These are phyloP conservation scores for Adelognathus sp. DNA, from an alignment of 2,888 invertebrate species.

Conservation along the genomic window DNA sequence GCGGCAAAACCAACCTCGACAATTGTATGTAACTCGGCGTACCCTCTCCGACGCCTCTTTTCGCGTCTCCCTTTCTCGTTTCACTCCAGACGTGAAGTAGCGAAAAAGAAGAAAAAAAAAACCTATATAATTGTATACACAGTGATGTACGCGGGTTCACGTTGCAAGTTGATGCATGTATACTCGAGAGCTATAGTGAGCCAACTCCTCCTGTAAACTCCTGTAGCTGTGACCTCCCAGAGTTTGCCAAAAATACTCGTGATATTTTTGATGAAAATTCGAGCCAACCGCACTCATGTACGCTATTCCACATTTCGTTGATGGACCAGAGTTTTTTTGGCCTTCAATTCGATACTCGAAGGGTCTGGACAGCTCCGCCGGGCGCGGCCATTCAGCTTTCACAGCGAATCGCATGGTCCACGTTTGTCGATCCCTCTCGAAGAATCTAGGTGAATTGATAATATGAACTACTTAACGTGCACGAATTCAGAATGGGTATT, in stretches of 20 bases:
- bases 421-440: too few relatives aligned
- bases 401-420: too few relatives aligned
- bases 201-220: neutral
- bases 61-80: constrained; percentile 18
- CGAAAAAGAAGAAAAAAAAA: constrained; percentile 13
- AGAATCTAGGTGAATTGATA: too few relatives aligned
- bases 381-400: too few relatives aligned
- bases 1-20: constrained; percentile 45
- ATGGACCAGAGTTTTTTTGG: neutral
- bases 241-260: neutral
- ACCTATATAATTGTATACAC: constrained; percentile 11
- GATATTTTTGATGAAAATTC: neutral
- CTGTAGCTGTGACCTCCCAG: too few relatives aligned
- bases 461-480: too few relatives aligned
- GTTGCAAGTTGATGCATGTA: neutral
- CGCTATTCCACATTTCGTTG: neutral
- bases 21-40: constrained; percentile 37
- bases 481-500: too few relatives aligned
- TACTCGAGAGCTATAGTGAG: neutral
- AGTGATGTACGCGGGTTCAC: neutral
- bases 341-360: too few relatives aligned
- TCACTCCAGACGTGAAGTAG: constrained; percentile 22
- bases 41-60: neutral
- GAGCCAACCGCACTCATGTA: neutral
- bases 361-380: too few relatives aligned